Evolutionary conservation across 2,888 invertebrate species (phyloP).

Genomic region (Ophion slaviceki): DNA sequence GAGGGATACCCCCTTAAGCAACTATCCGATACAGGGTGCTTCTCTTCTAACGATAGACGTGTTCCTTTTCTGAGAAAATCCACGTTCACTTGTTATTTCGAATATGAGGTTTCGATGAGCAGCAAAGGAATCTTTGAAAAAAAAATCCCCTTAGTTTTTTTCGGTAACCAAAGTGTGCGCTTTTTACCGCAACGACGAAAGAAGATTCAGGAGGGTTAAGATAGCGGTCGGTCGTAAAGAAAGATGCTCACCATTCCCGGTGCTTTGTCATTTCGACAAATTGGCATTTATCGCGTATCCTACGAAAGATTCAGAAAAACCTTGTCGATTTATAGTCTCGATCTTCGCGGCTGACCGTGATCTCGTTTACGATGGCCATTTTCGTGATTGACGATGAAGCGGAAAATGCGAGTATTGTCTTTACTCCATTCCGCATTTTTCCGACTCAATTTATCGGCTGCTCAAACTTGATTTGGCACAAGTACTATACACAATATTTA

Average conservation of each 20-base stretch:
- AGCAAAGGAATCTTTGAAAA: background rate
- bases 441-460: slow-evolving; percentile 53
- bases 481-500: slow-evolving; percentile 37
- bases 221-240: slow-evolving; percentile 56
- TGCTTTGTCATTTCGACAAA: slow-evolving; percentile 60
- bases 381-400: slow-evolving; percentile 50
- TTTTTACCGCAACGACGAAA: background rate
- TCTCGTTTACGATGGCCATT: slow-evolving; percentile 47
- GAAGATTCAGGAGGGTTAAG: slow-evolving; percentile 29
- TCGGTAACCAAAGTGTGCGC: slow-evolving; percentile 11
- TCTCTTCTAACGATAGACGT: background rate
- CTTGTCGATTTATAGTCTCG: slow-evolving; percentile 52
- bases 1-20: too few relatives aligned
- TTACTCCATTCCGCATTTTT: slow-evolving; percentile 1
- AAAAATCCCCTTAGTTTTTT: background rate
- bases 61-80: background rate
- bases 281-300: slow-evolving; percentile 44
- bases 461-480: slow-evolving; percentile 36
- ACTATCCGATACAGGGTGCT: too few relatives aligned
- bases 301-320: slow-evolving; percentile 1
- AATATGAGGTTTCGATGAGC: background rate
- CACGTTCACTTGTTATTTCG: background rate
- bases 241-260: slow-evolving; percentile 53
- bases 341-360: slow-evolving; percentile 54
- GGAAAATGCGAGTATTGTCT: slow-evolving; percentile 48